Evolutionary conservation across 2,888 invertebrate species (phyloP).

Genomic region (Barypeithes pellucidus): DNA sequence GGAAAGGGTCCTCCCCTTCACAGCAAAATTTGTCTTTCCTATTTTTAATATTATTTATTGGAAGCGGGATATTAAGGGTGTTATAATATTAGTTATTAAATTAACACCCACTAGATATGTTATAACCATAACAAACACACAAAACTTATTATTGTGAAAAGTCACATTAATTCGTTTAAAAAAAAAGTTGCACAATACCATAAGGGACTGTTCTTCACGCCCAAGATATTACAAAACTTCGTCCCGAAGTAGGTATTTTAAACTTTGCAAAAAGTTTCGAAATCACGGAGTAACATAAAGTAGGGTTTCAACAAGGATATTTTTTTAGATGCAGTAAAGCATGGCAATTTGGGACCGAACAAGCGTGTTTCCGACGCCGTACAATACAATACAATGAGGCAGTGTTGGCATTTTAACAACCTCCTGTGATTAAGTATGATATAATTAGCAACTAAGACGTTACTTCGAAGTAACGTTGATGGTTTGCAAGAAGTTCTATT

Average conservation of each 20-base stretch:
- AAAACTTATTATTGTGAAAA: background rate
- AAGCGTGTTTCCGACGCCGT: background rate
- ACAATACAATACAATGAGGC: background rate
- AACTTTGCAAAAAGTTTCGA: slow-evolving; percentile 5
- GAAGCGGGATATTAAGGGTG: too few relatives aligned
- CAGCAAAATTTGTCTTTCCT: too few relatives aligned
- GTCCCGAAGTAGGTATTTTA: slow-evolving; percentile 1
- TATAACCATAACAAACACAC: too few relatives aligned
- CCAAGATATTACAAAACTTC: slow-evolving; percentile 5
- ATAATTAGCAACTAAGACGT: background rate
- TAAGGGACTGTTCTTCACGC: background rate
- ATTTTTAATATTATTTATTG: too few relatives aligned
- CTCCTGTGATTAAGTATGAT: background rate
- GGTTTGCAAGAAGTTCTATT: too few relatives aligned
- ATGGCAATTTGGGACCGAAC: background rate
- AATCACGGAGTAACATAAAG: slow-evolving; percentile 2
- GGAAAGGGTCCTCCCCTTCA: too few relatives aligned
- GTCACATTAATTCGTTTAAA: background rate
- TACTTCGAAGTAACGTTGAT: background rate
- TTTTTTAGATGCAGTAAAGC: background rate
- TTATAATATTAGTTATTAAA: too few relatives aligned
- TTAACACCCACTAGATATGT: too few relatives aligned
- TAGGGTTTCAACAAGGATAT: background rate
- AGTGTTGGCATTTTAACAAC: background rate
- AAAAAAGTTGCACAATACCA: background rate